Conservation (phyloP, 1,140 invertebrate species). For the Drosophila mauritiana region DNA sequence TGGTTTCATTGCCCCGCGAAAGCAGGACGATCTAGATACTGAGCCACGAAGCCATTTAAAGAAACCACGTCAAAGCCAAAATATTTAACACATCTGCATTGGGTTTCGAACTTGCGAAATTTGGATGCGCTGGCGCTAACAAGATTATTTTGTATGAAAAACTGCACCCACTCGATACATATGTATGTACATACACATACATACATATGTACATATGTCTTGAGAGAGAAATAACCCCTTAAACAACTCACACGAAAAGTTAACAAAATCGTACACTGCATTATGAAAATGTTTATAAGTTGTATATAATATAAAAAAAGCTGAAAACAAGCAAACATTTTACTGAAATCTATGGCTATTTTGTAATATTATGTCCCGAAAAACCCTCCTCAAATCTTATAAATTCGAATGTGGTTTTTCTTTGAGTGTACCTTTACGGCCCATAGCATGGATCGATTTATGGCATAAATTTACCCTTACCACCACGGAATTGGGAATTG, state of each 20-base stretch:
- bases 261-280: neutral
- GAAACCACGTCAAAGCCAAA: neutral
- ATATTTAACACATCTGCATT: neutral
- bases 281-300: no score
- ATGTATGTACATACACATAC: no score
- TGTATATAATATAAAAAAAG: no score
- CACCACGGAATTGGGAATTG: slow-evolving; percentile 6
- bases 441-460: neutral
- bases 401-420: neutral
- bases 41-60: neutral
- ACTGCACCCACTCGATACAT: slow-evolving; percentile 1
- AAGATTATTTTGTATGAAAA: neutral
- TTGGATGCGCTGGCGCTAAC: neutral
- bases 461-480: neutral
- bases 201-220: neutral
- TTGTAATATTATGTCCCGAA: no score
- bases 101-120: neutral
- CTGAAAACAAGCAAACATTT: no score
- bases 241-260: neutral
- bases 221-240: slow-evolving; percentile 4
- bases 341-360: no score
- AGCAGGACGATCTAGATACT: neutral
- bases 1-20: neutral
- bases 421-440: neutral
- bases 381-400: no score